These are phyloP conservation scores for Leucoma salicis DNA, from an alignment of 2,888 invertebrate genomes.

Conservation along the genomic window DNA sequence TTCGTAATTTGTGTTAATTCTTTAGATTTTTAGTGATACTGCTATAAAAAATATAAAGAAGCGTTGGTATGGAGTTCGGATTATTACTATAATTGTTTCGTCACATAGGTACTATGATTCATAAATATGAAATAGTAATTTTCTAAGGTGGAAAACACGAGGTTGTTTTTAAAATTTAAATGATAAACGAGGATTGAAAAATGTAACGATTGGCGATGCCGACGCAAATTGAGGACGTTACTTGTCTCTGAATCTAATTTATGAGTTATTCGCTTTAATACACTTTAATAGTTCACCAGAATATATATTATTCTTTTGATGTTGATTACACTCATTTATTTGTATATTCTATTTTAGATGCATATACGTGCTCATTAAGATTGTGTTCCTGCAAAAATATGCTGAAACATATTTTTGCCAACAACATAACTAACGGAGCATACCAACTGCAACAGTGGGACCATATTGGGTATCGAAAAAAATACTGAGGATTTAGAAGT, in stretches of 20 bases:
- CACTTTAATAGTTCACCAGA: conserved; percentile 64
- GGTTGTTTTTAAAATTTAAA: conserved; percentile 61
- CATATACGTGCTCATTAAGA: conserved; percentile 57
- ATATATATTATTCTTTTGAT: conserved; percentile 68
- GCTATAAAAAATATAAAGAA: too few relatives aligned
- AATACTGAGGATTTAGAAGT: too few relatives aligned
- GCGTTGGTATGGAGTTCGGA: too few relatives aligned
- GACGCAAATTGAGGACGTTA: conserved; percentile 72
- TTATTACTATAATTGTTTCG: conserved; percentile 6
- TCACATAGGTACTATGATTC: conserved; percentile 29
- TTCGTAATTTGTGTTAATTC: too few relatives aligned
- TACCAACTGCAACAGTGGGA: too few relatives aligned
- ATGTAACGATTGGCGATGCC: conserved; percentile 65
- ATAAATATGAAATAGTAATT: conserved; percentile 38
- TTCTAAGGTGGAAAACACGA: conserved; percentile 42
- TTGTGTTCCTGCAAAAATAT: conserved; percentile 11
- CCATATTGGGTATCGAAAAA: too few relatives aligned
- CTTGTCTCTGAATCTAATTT: conserved; percentile 63
- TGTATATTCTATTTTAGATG: conserved; percentile 53
- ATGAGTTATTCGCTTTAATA: conserved; percentile 68
- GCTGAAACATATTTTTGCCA: neutral
- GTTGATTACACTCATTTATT: conserved; percentile 69
- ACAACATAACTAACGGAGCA: too few relatives aligned
- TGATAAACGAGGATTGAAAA: conserved; percentile 70
- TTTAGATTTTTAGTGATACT: too few relatives aligned